Base-by-base conservation (phyloP, 2,797 vertebrate species). In the Esox lucius region DNA sequence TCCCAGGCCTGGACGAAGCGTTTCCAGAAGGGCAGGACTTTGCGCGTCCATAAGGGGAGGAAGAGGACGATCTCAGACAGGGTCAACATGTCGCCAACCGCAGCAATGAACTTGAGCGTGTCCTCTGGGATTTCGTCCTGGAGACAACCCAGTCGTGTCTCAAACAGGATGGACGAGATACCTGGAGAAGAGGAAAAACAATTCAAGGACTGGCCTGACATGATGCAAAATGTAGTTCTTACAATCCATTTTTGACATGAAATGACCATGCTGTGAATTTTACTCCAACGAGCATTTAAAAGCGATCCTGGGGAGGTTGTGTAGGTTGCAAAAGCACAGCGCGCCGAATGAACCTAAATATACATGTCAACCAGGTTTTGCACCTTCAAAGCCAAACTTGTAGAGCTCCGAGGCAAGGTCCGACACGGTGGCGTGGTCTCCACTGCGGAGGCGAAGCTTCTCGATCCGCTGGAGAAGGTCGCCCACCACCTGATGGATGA, bases 341-440 rank as follows among this genome's bases (percentile, higher is more conserved):
- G 39, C 8, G 53, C 53, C 17, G 13, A 65, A 16, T 65, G 13
- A 31, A 17, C 62, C 62, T 11, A 46, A 65, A 17, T 31, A 56
- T 12, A 42, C 11, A 56, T 11, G 1, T 1, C 16, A 4, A 53
- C 15, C 49, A 1, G 24, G 4, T 22, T 26, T 77, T 59, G 19
- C 51, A 95, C 94, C 93, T 92, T 95, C 94, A 70, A 95, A 95
- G 70, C 93, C 94, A 9, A 95, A 95, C 84, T 90, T 95, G 85
- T 95, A 93, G 69, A 95, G 86, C 79, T 95, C 94, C 0, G 87
- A 56, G 0, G 92, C 51, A 11, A 95, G 13, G 5, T 95, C 83
- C 0, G 74, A 31, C 2, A 95, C 89, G 0, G 91, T 92, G 80
- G 53, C 48, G 51, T 66, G 24, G 74, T 95, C 92, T 4, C 16